A percentile compares a stretch with the other conserved stretches of the same genome.
Conservation (phyloP, 2,113 vertebrate species). For the Trogon melanurus region DNA sequence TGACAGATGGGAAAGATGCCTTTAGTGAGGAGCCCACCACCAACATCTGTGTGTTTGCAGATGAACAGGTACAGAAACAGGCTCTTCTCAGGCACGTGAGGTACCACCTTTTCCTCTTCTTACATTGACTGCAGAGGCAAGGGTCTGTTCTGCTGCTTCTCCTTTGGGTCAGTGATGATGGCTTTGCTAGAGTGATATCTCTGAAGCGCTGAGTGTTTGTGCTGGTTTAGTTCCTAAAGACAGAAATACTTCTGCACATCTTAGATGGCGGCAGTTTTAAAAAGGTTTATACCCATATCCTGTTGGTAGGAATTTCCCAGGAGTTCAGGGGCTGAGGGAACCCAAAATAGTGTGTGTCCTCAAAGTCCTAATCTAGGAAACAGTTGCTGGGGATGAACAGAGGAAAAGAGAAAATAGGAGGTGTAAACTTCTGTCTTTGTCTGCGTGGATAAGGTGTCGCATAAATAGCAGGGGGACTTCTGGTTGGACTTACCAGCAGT, state of each 20-base stretch:
- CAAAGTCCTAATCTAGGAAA: not conserved
- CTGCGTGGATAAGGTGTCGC: not conserved
- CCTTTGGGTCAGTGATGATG: not conserved
- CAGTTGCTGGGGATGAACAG: not conserved
- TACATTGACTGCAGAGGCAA: not conserved
- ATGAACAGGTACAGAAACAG: conserved; percentile 83
- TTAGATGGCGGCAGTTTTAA: not conserved
- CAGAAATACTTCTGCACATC: not conserved
- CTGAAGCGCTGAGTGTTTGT: not conserved
- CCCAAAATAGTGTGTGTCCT: not conserved
- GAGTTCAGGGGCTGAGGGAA: not conserved
- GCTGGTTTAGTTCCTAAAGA: not conserved
- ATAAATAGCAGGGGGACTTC: not conserved
- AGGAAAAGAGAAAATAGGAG: not conserved
- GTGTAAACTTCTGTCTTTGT: not conserved
- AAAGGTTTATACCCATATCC: not conserved
- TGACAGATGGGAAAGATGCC: conserved; percentile 91
- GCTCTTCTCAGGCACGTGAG: not conserved
- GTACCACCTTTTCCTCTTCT: not conserved
- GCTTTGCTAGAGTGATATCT: not conserved
- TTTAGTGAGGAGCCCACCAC: conserved; percentile 85
- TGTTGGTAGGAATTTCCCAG: not conserved
- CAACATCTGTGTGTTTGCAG: conserved; percentile 95
- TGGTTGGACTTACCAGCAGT: not conserved
- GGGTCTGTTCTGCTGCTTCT: not conserved